A percentile compares a stretch with the other conserved stretches of the same genome.
Conservation (phyloP, 2,888 invertebrate genomes). For the Cotesia congregata region DNA sequence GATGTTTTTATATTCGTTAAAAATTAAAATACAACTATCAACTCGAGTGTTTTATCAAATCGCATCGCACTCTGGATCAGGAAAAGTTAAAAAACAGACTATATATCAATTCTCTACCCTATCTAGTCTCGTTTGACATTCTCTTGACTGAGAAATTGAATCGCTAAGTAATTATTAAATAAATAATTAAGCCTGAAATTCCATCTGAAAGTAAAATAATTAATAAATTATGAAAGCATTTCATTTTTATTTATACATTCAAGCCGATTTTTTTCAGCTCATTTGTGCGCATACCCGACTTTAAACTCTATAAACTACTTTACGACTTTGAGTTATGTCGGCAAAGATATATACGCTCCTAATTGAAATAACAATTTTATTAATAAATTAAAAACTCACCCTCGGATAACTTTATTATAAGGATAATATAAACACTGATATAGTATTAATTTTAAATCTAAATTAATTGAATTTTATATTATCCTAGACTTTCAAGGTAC, state of each 20-base stretch:
- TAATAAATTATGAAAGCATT: background rate
- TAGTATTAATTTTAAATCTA: background rate
- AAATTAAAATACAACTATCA: constrained; percentile 10
- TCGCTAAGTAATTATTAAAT: too few species aligned
- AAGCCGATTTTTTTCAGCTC: background rate
- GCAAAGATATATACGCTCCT: background rate
- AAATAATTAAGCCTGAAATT: too few species aligned
- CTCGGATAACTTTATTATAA: background rate
- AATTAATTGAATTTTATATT: background rate
- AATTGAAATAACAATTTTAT: constrained; percentile 40
- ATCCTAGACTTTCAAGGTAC: too few species aligned
- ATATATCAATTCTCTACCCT: too few species aligned
- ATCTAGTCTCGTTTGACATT: too few species aligned
- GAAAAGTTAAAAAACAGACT: too few species aligned
- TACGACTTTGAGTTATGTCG: constrained; percentile 8
- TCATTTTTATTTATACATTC: background rate
- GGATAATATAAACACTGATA: background rate
- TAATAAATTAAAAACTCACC: constrained; percentile 7
- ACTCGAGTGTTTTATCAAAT: background rate
- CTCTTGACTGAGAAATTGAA: too few species aligned
- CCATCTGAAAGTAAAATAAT: background rate
- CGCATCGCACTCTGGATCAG: background rate
- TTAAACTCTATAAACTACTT: constrained; percentile 22
- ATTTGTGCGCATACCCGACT: background rate
- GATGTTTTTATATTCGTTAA: constrained; percentile 33